Conservation (phyloP, 2,888 invertebrate genomes). For the Harpalus rubripes region DNA sequence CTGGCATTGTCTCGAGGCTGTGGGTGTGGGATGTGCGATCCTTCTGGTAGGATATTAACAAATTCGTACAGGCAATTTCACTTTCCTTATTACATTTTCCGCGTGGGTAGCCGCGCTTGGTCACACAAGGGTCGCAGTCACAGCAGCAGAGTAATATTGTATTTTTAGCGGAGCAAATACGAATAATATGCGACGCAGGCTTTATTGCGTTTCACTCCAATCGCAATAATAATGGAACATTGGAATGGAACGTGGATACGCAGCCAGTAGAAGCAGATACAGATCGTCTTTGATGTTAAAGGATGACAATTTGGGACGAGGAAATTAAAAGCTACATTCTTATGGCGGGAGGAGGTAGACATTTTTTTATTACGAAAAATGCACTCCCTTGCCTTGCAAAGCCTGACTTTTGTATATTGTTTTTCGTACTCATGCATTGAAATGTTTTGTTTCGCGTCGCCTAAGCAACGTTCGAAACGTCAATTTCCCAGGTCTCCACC, state of each 20-base stretch:
- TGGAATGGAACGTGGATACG: background rate
- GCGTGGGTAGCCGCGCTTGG: conserved; percentile 34
- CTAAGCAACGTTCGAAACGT: too few species aligned
- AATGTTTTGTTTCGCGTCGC: too few species aligned
- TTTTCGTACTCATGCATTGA: too few species aligned
- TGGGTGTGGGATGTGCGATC: background rate
- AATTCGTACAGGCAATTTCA: conserved; percentile 51
- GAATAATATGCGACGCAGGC: conserved; percentile 42
- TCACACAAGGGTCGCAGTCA: conserved; percentile 32
- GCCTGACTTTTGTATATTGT: background rate
- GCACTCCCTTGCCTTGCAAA: background rate
- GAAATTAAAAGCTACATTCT: conserved; percentile 40
- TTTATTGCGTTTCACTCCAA: conserved; percentile 47
- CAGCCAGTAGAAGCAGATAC: background rate
- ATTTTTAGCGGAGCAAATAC: conserved; percentile 38
- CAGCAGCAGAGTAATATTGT: conserved; percentile 22
- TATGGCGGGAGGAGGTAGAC: background rate
- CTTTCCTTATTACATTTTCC: conserved; percentile 55
- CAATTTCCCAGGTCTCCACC: too few species aligned
- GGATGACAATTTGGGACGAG: conserved; percentile 24
- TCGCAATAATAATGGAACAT: conserved; percentile 49
- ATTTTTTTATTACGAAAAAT: background rate
- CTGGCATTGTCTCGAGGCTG: background rate
- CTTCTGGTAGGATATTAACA: conserved; percentile 24
- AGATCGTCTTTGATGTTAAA: conserved; percentile 48